phyloP scores from a whole-genome alignment of 1,140 invertebrate genomes.

The Drosophila kurseongensis region DNA sequence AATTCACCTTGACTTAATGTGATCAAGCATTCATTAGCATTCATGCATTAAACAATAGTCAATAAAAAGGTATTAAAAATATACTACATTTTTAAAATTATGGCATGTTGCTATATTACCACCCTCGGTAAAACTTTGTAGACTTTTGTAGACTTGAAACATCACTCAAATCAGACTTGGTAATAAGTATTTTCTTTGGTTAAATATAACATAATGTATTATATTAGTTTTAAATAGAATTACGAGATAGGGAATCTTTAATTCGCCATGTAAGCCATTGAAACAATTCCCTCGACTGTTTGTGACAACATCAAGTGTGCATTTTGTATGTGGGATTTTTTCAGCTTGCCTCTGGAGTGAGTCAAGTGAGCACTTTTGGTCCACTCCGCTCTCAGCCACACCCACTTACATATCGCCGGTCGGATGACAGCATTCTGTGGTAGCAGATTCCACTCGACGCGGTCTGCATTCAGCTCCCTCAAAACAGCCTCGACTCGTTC shows the following conservation, averaged over 20 bases:
- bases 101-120: too few relatives aligned
- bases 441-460: slow-evolving; percentile 69
- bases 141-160: too few relatives aligned
- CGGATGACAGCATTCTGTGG: slow-evolving; percentile 70
- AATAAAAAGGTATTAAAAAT: too few relatives aligned
- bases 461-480: slow-evolving; percentile 42
- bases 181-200: too few relatives aligned
- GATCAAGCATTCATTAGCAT: too few relatives aligned
- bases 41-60: too few relatives aligned
- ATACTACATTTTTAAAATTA: too few relatives aligned
- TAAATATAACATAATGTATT: too few relatives aligned
- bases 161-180: too few relatives aligned
- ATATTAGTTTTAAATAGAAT: neutral
- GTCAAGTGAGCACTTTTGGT: slow-evolving; percentile 70
- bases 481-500: slow-evolving; percentile 35
- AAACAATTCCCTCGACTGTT: slow-evolving; percentile 52
- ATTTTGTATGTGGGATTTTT: slow-evolving; percentile 61
- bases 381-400: slow-evolving; percentile 37
- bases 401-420: slow-evolving; percentile 32
- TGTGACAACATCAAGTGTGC: slow-evolving; percentile 72
- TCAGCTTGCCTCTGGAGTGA: slow-evolving; percentile 47
- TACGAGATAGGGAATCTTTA: slow-evolving; percentile 10
- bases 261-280: slow-evolving; percentile 2
- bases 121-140: too few relatives aligned
- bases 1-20: too few relatives aligned